A percentile compares a stretch with the other conserved stretches of the same genome.
phyloP scores from a whole-genome alignment of 2,888 invertebrate species.

The Platerodrilus igneus region DNA sequence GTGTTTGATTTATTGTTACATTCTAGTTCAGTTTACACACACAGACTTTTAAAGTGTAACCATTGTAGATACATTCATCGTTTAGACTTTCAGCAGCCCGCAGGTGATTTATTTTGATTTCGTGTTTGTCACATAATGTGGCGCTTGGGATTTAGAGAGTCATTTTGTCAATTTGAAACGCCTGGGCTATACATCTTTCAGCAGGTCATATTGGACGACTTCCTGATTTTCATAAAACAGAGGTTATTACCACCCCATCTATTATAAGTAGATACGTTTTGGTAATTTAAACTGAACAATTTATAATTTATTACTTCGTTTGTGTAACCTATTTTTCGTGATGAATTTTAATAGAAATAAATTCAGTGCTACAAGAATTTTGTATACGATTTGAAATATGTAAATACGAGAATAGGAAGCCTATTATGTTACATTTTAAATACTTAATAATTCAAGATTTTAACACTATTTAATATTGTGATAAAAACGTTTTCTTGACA shows the following conservation, averaged over 20 bases:
- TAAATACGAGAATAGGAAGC: conserved; percentile 17
- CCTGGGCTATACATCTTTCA: conserved; percentile 25
- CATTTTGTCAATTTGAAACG: conserved; percentile 26
- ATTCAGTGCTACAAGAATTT: conserved; percentile 14
- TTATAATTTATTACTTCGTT: conserved; percentile 11
- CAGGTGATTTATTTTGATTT: conserved; percentile 21
- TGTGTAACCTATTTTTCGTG: conserved; percentile 8
- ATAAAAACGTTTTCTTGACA: conserved; percentile 22
- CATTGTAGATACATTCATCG: too few relatives aligned
- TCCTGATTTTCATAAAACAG: conserved; percentile 19
- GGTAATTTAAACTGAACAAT: conserved; percentile 4
- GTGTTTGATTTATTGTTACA: too few relatives aligned
- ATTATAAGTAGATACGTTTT: too few relatives aligned
- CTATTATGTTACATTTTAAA: conserved; percentile 20
- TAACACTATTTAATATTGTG: conserved; percentile 25
- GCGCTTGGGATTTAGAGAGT: conserved; percentile 23
- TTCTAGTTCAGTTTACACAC: too few relatives aligned
- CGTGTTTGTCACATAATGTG: conserved; percentile 21
- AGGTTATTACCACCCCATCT: too few relatives aligned
- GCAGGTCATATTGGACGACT: conserved; percentile 22
- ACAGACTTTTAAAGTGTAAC: too few relatives aligned
- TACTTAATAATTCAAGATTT: conserved; percentile 23
- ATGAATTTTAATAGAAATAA: conserved; percentile 21
- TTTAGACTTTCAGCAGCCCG: conserved; percentile 13
- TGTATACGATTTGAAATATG: conserved; percentile 17